Percentiles rank a stretch among this genome's conserved stretches.
phyloP scores from a whole-genome alignment of 2,113 vertebrate genomes.

The Hyperopisus bebe region DNA sequence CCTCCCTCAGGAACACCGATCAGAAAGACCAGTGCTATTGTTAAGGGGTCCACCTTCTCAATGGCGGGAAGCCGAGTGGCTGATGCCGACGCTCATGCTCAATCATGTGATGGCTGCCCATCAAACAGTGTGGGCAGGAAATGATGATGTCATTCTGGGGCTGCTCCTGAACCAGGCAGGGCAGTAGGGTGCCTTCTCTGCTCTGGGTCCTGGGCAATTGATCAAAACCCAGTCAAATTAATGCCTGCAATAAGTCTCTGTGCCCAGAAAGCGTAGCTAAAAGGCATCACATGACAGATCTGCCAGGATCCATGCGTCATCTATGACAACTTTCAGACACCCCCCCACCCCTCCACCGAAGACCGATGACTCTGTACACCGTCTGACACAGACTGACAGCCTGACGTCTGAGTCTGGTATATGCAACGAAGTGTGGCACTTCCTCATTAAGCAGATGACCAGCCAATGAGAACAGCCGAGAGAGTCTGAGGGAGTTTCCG shows the following conservation, averaged over 20 bases:
- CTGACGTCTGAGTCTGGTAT: not conserved
- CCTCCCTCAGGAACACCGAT: not conserved
- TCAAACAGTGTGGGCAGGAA: not conserved
- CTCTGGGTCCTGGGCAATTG: not conserved
- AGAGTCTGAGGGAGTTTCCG: not conserved
- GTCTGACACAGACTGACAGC: not conserved
- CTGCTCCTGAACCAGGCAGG: not conserved
- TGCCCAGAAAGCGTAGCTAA: not conserved
- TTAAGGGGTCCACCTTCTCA: not conserved
- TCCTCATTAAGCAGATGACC: not conserved
- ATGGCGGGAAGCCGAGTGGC: not conserved
- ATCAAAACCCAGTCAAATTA: not conserved
- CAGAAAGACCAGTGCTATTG: too few relatives aligned
- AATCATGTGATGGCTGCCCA: not conserved
- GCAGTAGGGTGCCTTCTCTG: not conserved
- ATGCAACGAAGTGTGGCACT: not conserved
- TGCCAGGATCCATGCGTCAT: conserved; percentile 21
- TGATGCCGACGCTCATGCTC: too few relatives aligned
- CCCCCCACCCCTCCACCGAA: not conserved
- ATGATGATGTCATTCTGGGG: not conserved
- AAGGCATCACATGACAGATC: conserved; percentile 48
- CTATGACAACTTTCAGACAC: not conserved
- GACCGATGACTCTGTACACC: not conserved
- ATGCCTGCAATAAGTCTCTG: not conserved
- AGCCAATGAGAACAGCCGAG: not conserved